phyloP scores from a whole-genome alignment of 2,888 invertebrate genomes.

The Pyrrhosoma nymphula region DNA sequence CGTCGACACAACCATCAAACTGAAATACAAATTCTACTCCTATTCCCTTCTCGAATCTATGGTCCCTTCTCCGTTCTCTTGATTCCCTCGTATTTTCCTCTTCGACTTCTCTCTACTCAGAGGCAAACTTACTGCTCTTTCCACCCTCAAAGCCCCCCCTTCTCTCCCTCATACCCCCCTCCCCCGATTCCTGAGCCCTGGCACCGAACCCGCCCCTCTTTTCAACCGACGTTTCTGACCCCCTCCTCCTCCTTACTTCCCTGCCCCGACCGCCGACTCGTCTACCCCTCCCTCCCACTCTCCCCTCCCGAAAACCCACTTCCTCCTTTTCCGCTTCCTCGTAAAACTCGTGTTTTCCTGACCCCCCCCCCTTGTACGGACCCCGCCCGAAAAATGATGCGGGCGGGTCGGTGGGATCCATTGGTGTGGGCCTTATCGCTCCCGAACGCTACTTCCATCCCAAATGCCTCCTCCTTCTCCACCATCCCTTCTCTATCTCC shows the following conservation, averaged over 20 bases:
- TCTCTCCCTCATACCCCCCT: not conserved
- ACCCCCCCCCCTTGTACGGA: slow-evolving; percentile 17
- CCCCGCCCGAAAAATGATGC: slow-evolving; percentile 59
- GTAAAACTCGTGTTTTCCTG: not conserved
- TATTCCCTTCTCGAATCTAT: too few species aligned
- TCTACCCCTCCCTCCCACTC: not conserved
- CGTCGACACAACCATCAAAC: too few species aligned
- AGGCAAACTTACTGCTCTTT: too few species aligned
- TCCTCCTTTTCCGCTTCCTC: slow-evolving; percentile 20
- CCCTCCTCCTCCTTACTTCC: not conserved
- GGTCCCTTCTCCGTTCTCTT: not conserved
- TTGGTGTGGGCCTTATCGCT: slow-evolving; percentile 49
- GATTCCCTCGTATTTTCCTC: not conserved
- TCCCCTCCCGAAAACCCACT: not conserved
- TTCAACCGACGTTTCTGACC: not conserved
- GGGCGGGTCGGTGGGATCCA: slow-evolving; percentile 40
- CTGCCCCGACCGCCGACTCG: not conserved
- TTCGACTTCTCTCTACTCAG: too few species aligned
- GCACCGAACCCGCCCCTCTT: not conserved
- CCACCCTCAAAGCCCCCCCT: not conserved
- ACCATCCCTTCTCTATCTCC: not conserved
- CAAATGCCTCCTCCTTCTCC: not conserved
- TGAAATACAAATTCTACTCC: too few species aligned
- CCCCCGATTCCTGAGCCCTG: not conserved
- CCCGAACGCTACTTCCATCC: not conserved